Evolutionary conservation across 2,888 invertebrate genomes (phyloP), one percentile per base, ranked within the genome.

Genomic region (Adelognathus sp.): DNA sequence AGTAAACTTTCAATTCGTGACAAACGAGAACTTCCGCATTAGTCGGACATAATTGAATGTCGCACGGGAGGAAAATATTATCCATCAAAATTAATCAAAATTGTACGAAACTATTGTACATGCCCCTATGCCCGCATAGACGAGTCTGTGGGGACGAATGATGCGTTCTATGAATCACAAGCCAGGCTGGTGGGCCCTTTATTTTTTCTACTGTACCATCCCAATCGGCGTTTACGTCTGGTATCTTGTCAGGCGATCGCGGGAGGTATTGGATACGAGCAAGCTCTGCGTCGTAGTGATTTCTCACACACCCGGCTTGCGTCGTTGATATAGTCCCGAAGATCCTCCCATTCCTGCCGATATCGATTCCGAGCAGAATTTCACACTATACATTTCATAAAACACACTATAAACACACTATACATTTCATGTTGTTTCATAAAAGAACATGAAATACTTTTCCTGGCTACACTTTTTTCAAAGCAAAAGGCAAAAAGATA

Each of bases 111-210:
- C 21, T 33, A 46, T 41, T 39, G 46, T n/a, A 16, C 33, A 46
- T 50, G 36, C 63, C 71, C 41, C 18, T 46, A 76, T 74, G 72
- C 72, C 76, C 71, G 56, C 79, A 77, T 74, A 94, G 94, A 92
- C 93, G 88, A 93, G 95, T n/a, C 88, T 95, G 61, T 96, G 96
- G 95, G 96, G 96, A 84, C 94, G 95, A 80, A 90, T 95, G 88
- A 93, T 96, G 93, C 94, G 94, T 86, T 94, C 94, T 75, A 94
- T 96, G 92, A 95, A 96, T 93, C 94, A 96, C 93, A 94, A 94
- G 89, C 96, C 97, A 58, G 96, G 95, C 87, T 95, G 95, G 93
- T 97, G 97, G 97, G 95, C 95, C 61, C 89, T 95, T 79, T 97
- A 97, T 93, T 95, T 95, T 84, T 84, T 95, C 58, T 97, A 97